These are phyloP conservation scores for Mythimna pallens DNA, from an alignment of 2,888 invertebrate species.

Conservation along the genomic window DNA sequence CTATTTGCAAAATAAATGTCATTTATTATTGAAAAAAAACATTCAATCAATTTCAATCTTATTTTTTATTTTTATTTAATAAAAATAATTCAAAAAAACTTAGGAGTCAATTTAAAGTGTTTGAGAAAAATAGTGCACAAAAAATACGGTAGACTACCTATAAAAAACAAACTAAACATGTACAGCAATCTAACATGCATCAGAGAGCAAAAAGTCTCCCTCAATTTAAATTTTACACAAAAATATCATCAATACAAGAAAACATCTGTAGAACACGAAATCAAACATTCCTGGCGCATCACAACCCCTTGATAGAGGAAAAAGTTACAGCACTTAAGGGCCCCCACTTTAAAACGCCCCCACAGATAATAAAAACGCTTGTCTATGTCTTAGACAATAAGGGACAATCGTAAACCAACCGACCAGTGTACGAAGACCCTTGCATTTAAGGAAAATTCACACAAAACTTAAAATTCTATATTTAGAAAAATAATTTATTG, in stretches of 20 bases:
- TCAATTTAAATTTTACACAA: background rate
- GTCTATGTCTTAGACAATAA: constrained; percentile 88
- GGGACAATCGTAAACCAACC: constrained; percentile 80
- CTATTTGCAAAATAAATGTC: too few relatives aligned
- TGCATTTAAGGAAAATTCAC: constrained; percentile 1
- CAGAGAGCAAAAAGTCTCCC: background rate
- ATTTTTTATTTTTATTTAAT: background rate
- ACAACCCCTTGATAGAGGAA: constrained; percentile 78
- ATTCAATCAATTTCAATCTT: too few relatives aligned
- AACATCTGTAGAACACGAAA: constrained; percentile 64
- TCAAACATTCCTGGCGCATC: constrained; percentile 68
- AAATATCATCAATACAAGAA: constrained; percentile 23
- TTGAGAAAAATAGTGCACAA: background rate
- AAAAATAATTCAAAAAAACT: background rate
- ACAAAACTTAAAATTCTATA: background rate
- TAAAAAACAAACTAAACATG: too few relatives aligned
- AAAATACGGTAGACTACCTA: background rate
- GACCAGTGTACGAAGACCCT: constrained; percentile 70
- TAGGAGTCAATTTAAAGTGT: background rate
- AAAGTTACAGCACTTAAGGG: constrained; percentile 85
- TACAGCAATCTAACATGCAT: background rate
- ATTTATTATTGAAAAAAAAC: too few relatives aligned
- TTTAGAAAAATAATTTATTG: accelerated
- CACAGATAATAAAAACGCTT: constrained; percentile 89
- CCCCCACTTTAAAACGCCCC: constrained; percentile 85